A percentile compares a stretch with the other conserved stretches of the same genome.
Evolutionary conservation across 2,113 vertebrate genomes (phyloP).

Genomic region (Thalassoma bifasciatum): DNA sequence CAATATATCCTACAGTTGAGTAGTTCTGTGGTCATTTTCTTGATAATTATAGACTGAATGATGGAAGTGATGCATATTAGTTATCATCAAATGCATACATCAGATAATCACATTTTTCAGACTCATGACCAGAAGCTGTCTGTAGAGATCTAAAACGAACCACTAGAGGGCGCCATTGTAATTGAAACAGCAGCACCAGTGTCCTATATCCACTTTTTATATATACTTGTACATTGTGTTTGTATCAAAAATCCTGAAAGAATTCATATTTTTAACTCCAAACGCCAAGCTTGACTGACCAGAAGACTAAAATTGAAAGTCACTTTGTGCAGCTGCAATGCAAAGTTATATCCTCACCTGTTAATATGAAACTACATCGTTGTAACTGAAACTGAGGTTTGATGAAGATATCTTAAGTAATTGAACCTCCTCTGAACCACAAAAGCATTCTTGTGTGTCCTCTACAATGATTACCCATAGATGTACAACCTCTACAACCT

Average conservation of each 20-base stretch:
- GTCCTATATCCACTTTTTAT: not conserved
- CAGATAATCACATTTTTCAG: not conserved
- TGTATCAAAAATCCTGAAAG: not conserved
- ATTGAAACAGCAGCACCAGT: not conserved
- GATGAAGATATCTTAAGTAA: too few species aligned
- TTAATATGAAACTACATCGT: too few species aligned
- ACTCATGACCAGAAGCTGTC: too few species aligned
- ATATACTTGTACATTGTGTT: not conserved
- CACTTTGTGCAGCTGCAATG: not conserved
- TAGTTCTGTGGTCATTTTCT: not conserved
- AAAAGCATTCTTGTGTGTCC: not conserved
- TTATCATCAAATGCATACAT: not conserved
- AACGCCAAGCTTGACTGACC: not conserved
- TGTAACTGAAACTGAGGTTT: too few species aligned
- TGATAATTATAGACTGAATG: not conserved
- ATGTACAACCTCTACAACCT: not conserved
- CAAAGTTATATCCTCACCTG: not conserved
- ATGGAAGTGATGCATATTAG: not conserved
- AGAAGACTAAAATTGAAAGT: too few species aligned
- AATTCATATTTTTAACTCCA: not conserved
- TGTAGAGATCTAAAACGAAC: not conserved
- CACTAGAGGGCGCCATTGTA: constrained; percentile 57
- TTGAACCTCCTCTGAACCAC: not conserved
- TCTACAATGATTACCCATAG: not conserved
- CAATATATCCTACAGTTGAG: not conserved